Evolutionary conservation across 2,113 vertebrate species (phyloP), one percentile per base, ranked within the genome.

Genomic region (Himantopus leucocephalus): DNA sequence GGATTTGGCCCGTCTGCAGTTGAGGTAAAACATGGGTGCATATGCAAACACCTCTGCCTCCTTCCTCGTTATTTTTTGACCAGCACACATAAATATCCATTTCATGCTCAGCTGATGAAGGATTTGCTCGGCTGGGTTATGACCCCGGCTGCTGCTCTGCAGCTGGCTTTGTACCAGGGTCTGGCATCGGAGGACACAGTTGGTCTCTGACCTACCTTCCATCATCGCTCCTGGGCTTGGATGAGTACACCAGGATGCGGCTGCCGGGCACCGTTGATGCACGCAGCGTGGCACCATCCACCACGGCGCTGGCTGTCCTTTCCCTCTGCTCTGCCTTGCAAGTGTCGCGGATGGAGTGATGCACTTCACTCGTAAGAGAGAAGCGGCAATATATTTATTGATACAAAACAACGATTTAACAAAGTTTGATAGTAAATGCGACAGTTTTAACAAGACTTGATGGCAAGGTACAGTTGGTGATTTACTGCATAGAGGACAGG

Each of bases 101-200:
- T 78, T 94, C 80, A 87, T 3, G 29, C 87, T 89, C 64, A 45
- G 80, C 59, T 17, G 68, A 58, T 14, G 39, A 39, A 94, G 59
- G 68, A 50, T 84, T 91, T 63, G 50, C 55, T 89, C 55, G 84
- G 73, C 84, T 93, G 84, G 30, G 50, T 76, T 73, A 15, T 1
- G n/a, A 39, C 60, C 29, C 73, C 74, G 90, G 48, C 48, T 50
- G 48, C 48, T 50, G 48, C 48, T 50, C 48, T 50, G 48, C 48
- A 50, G 22, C 48, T 50, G 48, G 87, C 84, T 94, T 67, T 29
- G 64, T 7, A 39, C 63, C 80, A 89, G 59, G 30, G 56, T 21
- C 35, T 41, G 64, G 34, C 24, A 55, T 29, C 0, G 0, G 27
- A 50, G 34, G 35, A 47, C 32, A 43, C 3, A 22, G 55, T 16